Conservation (phyloP, 2,797 vertebrate species). For the Lagodon rhomboides region DNA sequence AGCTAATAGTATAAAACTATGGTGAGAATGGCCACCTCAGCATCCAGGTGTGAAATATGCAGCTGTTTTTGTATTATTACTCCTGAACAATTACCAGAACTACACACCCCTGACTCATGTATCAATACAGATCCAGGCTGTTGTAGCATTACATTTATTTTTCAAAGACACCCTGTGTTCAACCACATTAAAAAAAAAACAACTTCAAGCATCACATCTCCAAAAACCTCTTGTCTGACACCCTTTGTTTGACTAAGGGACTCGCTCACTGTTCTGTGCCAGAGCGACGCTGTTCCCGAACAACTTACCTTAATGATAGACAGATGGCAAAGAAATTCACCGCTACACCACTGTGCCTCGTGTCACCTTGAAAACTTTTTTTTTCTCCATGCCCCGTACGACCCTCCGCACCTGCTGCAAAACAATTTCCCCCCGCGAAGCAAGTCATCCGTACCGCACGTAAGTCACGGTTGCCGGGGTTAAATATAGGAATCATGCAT, state of each 20-base stretch:
- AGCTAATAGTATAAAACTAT: conserved; percentile 2
- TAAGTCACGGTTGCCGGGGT: conserved; percentile 68
- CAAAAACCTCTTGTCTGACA: conserved; percentile 15
- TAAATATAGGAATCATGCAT: conserved; percentile 78
- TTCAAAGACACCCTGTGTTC: conserved; percentile 22
- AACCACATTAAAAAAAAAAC: conserved; percentile 6
- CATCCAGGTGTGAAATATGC: neutral
- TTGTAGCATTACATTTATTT: conserved; percentile 9
- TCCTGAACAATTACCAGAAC: neutral
- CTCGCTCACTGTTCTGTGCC: conserved; percentile 27
- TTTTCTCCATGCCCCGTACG: conserved; percentile 47
- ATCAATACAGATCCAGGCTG: conserved; percentile 1
- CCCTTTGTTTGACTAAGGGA: conserved; percentile 41
- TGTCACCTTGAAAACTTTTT: conserved; percentile 80
- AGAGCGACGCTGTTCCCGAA: conserved; percentile 45
- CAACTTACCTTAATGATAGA: conserved; percentile 73
- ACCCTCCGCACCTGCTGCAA: conserved; percentile 75
- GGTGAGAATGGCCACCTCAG: neutral
- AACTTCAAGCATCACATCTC: conserved; percentile 7
- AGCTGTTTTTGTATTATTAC: neutral
- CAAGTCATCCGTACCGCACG: conserved; percentile 55
- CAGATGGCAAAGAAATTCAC: conserved; percentile 70
- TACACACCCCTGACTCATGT: neutral
- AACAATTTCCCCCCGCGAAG: conserved; percentile 56
- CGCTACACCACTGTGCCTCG: conserved; percentile 57